phyloP scores from a whole-genome alignment of 1,140 invertebrate genomes.

The Eueides isabella region DNA sequence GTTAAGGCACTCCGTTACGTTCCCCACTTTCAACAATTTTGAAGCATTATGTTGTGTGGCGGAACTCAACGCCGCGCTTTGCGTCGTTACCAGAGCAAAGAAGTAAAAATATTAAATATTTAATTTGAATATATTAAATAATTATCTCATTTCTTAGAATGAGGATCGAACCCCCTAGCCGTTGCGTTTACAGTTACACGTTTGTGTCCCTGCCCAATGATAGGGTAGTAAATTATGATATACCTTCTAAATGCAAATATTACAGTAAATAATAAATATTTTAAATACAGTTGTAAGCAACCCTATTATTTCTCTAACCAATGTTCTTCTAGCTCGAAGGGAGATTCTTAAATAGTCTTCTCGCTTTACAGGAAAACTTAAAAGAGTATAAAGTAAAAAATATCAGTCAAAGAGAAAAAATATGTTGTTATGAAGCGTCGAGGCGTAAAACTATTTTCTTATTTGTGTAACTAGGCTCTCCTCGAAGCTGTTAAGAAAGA shows the following conservation, averaged over 20 bases:
- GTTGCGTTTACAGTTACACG: too few relatives aligned
- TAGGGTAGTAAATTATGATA: too few relatives aligned
- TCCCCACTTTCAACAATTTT: too few relatives aligned
- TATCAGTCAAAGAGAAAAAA: conserved; percentile 55
- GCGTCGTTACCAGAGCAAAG: too few relatives aligned
- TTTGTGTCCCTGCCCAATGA: too few relatives aligned
- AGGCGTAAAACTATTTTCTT: conserved; percentile 61
- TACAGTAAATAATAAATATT: conserved; percentile 1
- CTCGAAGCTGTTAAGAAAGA: conserved; percentile 59
- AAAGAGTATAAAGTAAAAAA: conserved; percentile 48
- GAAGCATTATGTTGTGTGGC: too few relatives aligned
- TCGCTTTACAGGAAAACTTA: conserved; percentile 44
- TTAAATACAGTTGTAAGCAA: conserved; percentile 7
- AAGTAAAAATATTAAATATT: too few relatives aligned
- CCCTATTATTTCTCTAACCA: conserved; percentile 36
- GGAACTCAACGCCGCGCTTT: too few relatives aligned
- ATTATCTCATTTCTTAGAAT: too few relatives aligned
- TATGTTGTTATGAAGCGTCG: conserved; percentile 64
- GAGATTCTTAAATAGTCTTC: conserved; percentile 52
- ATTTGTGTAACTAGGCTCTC: conserved; percentile 65
- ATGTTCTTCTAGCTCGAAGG: conserved; percentile 40
- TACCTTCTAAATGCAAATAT: neutral
- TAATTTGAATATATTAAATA: too few relatives aligned
- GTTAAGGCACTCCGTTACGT: too few relatives aligned
- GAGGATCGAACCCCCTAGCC: too few relatives aligned